Evolutionary conservation across 2,797 vertebrate species (phyloP).

Genomic region (Spinibarbus caldwelli): DNA sequence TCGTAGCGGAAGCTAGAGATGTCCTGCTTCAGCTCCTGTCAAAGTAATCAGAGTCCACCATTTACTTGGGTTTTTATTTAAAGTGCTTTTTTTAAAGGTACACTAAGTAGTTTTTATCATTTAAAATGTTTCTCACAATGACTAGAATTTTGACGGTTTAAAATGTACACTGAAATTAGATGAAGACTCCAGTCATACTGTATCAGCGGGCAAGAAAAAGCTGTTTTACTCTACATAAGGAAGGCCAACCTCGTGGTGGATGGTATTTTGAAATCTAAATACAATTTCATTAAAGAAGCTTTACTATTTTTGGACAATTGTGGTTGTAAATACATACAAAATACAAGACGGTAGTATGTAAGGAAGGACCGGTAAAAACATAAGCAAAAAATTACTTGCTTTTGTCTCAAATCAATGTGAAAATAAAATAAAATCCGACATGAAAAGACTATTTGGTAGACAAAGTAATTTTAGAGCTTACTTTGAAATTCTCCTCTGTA

Average conservation of each 20-base stretch:
- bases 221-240: not conserved
- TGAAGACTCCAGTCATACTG: not conserved
- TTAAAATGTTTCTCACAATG: not conserved
- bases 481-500: slow-evolving; percentile 99
- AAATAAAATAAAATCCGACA: not conserved
- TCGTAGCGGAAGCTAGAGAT: slow-evolving; percentile 99
- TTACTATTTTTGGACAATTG: not conserved
- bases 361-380: not conserved
- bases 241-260: not conserved
- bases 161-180: not conserved
- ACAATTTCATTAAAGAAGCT: not conserved
- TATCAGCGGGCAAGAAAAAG: not conserved
- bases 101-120: not conserved
- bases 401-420: slow-evolving; percentile 3
- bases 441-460: not conserved
- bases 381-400: not conserved
- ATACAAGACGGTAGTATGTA: not conserved
- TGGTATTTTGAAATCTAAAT: not conserved
- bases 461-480: slow-evolving; percentile 61
- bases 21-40: slow-evolving; percentile 96
- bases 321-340: not conserved
- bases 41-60: not conserved
- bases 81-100: not conserved
- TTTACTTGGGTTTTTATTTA: not conserved
- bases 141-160: not conserved